Base-by-base conservation (phyloP, 2,888 invertebrate genomes). In the Apodemia hepburni region DNA sequence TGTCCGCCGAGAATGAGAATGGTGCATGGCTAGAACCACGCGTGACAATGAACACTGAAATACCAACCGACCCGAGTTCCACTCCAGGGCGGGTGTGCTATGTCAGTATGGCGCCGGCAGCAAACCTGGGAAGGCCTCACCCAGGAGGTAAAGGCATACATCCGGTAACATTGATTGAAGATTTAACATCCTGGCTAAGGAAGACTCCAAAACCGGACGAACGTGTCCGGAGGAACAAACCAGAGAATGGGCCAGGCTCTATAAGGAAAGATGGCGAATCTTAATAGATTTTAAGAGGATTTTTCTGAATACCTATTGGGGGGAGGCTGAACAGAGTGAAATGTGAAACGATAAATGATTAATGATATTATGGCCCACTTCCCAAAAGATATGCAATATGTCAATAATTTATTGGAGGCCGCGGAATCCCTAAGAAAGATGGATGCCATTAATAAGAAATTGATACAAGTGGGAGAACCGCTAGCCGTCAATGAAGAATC, bases 281-380 rank as follows among this genome's bases (percentile, higher is more conserved):
- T 49, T 49, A 7, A 49, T 1, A 2, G 49, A 49, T 8, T 49
- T 49, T 17, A 49, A 17, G 9, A n/a, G 3, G 1, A 18, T 18
- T 18, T 49, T 49, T 8, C 12, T 49, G 1, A 49, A 60, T 29
- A 51, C n/a, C 1, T 60, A 60, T 60, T 29, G 61, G 61, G 61
- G 61, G 42, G 58, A 58, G 12, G 29, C 61, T 1, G 58, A 58
- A 27, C 61, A 61, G 58, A 45, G 54, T 47, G 27, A 45, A n/a
- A 11, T 61, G n/a, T 22, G 61, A 45, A 22, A 58, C 18, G 29
- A 60, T 62, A 66, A 35, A n/a, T 66, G 9, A 45, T 66, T 1
- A 17, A 33, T 6, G 61, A 61, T 22, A 58, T 64, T 33, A 64
- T 61, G 7, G 57, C 51, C 1, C 64, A 64, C 15, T 61, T 59